These are phyloP conservation scores for Drosophila malerkotliana DNA, from an alignment of 1,140 invertebrate species.

Conservation along the genomic window DNA sequence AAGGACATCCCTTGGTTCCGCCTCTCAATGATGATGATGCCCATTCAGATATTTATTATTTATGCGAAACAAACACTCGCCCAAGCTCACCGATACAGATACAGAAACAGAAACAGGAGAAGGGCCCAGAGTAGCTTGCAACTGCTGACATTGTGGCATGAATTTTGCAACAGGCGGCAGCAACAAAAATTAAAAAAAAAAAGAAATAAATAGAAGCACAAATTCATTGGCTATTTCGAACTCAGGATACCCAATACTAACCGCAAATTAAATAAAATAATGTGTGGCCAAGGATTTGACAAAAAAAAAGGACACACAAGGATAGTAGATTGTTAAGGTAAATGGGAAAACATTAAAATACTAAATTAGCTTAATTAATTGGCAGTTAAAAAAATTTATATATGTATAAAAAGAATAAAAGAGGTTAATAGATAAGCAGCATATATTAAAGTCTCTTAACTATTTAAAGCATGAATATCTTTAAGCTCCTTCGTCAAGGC, in stretches of 20 bases:
- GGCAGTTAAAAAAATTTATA: too few relatives aligned
- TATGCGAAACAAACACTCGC: conserved; percentile 35
- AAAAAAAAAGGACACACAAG: too few relatives aligned
- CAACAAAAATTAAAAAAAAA: conserved; percentile 9
- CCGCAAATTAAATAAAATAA: neutral
- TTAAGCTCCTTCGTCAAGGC: too few relatives aligned
- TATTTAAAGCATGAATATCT: too few relatives aligned
- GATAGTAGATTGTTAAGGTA: too few relatives aligned
- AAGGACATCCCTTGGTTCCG: conserved; percentile 32
- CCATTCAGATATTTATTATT: conserved; percentile 46
- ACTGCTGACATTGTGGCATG: conserved; percentile 51
- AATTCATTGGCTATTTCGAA: conserved; percentile 15
- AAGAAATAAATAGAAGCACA: neutral
- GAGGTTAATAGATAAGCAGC: too few relatives aligned
- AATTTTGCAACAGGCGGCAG: conserved; percentile 60
- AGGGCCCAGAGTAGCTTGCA: conserved; percentile 27
- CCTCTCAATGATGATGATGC: conserved; percentile 61
- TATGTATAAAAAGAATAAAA: too few relatives aligned
- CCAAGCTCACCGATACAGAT: conserved; percentile 17
- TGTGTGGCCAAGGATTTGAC: neutral
- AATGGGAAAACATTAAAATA: too few relatives aligned
- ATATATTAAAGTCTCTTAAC: too few relatives aligned
- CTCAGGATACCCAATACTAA: neutral
- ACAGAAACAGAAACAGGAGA: conserved; percentile 1
- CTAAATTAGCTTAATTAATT: neutral